Percentiles rank a stretch among this genome's conserved stretches.
These are phyloP conservation scores for Phaonia tiefii DNA, from an alignment of 2,888 invertebrate species.

Conservation along the genomic window DNA sequence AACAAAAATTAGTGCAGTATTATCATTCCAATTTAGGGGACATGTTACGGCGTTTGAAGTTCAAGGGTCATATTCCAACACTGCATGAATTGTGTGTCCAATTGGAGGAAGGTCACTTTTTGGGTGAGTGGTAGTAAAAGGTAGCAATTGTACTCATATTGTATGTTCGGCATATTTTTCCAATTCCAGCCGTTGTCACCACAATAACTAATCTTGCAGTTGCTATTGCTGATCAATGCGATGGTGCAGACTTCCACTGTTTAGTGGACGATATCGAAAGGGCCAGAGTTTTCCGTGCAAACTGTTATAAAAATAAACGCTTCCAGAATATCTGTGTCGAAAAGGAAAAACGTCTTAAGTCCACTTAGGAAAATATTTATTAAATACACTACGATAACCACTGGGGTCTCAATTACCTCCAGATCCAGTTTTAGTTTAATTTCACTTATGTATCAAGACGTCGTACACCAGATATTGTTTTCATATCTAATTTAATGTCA, in stretches of 20 bases:
- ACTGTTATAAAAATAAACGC: constrained; percentile 74
- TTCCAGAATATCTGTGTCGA: constrained; percentile 73
- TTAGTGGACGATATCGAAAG: constrained; percentile 75
- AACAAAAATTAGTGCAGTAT: constrained; percentile 74
- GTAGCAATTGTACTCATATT: not conserved
- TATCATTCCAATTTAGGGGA: constrained; percentile 73
- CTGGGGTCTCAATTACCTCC: no score
- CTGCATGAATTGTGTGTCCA: constrained; percentile 75
- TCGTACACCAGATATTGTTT: no score
- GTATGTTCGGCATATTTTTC: constrained; percentile 74
- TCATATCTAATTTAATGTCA: no score
- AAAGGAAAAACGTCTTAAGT: no score
- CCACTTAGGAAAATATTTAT: no score
- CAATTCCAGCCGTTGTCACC: constrained; percentile 74
- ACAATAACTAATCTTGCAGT: constrained; percentile 76
- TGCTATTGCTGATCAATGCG: constrained; percentile 75
- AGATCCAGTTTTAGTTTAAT: no score
- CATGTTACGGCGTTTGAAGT: constrained; percentile 72
- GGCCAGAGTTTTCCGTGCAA: constrained; percentile 73
- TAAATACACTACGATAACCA: no score
- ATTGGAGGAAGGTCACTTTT: constrained; percentile 73
- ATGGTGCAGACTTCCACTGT: constrained; percentile 78
- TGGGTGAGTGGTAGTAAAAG: constrained; percentile 68
- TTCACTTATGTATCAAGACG: no score
- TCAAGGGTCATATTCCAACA: constrained; percentile 73